Evolutionary conservation across 37 sponge, comb jelly and placozoan genomes (phyloP), one percentile per base, ranked within the genome.

Genomic region (Amphimedon queenslandica): DNA sequence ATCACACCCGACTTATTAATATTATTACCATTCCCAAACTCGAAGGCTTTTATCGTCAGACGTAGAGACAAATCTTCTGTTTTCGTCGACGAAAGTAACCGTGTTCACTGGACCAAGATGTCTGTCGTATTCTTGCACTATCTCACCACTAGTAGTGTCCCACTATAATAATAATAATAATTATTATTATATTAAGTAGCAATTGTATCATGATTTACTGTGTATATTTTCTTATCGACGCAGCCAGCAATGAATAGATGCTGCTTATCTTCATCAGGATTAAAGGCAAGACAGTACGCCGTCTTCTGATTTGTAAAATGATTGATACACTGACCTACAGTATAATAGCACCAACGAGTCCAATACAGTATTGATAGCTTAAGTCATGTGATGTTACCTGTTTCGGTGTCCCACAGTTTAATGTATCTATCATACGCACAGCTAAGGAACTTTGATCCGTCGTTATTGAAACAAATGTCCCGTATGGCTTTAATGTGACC

Each of bases 51-150:
- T 98, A 80, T 98, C 99, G 77, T 98, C 99, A 29, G 99, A 94
- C 0, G 99, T 98, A 35, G 93, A 88, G 33, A 98, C 99, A 83
- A 98, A 93, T 64, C 90, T 74, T 69, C 93, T 70, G 78, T 94
- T 94, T 64, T 92, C 86, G 68, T 98, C 99, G 4, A 98, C 96
- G 78, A 98, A 98, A 6, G 99, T 94, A 75, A 94, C 82, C 56
- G 99, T 89, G 72, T 98, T 98, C 69, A 98, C 99, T 29, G 99
- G 79, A 40, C 99, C 99, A 24, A 98, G 84, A 83, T 98, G 99
- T 77, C 99, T 74, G 86, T 98, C 99, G 40, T 98, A 98, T 74
- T 98, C 99, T 81, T 98, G 99, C 0, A 88, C 82, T 29, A 89
- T 86, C 63, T 92, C 95, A 37, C 88, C 95, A 27, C 84, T 80